Conservation (phyloP, 2,797 vertebrate genomes). For the Danio kyathit region DNA sequence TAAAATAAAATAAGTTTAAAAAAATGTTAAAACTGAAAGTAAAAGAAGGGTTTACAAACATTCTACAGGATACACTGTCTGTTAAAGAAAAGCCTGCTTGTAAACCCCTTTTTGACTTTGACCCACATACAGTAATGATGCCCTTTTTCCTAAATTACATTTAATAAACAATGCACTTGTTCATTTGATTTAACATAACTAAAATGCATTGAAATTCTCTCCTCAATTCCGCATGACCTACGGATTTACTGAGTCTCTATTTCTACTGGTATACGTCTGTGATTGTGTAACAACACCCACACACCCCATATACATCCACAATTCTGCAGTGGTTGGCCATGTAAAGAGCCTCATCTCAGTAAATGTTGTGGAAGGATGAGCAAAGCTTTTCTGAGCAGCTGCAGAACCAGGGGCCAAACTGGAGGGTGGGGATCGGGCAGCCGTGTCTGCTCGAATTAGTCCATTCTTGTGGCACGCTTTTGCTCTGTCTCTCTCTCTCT, state of each 20-base stretch:
- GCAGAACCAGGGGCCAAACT: conserved; percentile 52
- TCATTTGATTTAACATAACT: not conserved
- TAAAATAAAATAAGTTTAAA: no score
- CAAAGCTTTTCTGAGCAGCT: conserved; percentile 49
- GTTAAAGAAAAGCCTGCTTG: no score
- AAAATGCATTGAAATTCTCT: not conserved
- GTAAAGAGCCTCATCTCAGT: conserved; percentile 43
- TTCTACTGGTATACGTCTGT: conserved; percentile 12
- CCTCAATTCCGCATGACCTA: not conserved
- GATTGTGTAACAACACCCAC: conserved; percentile 57
- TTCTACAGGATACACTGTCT: no score
- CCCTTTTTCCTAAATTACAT: not conserved
- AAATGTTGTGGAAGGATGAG: conserved; percentile 35
- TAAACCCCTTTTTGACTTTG: no score
- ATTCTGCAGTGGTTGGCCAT: conserved; percentile 47
- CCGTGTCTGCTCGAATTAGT: conserved; percentile 51
- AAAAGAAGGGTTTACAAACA: no score
- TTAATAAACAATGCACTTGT: not conserved
- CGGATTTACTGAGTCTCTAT: conserved; percentile 6
- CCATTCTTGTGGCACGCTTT: conserved; percentile 25
- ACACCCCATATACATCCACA: conserved; percentile 33
- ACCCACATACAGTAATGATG: not conserved
- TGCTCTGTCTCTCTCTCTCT: conserved; percentile 37
- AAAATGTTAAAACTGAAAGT: no score
- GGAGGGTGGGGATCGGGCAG: conserved; percentile 40